Percentiles rank a stretch among this genome's conserved stretches.
Conservation (phyloP, 2,797 vertebrate genomes). For the Streptopelia turtur region DNA sequence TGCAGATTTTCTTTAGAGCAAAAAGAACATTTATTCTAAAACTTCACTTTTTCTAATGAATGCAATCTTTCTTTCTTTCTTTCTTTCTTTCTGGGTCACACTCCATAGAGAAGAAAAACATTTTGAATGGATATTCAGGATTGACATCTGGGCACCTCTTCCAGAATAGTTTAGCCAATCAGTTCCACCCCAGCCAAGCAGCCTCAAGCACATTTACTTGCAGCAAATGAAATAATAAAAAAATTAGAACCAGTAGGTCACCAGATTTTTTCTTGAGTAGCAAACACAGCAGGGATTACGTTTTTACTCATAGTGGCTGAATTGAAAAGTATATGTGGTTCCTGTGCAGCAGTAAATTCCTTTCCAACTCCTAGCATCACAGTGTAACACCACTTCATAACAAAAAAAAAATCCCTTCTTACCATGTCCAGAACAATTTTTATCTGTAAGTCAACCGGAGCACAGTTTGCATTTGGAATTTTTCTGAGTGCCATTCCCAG, state of each 20-base stretch:
- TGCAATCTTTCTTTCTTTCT: background rate
- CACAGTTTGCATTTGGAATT: background rate
- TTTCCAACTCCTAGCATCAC: background rate
- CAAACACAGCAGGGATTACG: background rate
- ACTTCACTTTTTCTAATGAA: background rate
- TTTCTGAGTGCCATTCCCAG: background rate
- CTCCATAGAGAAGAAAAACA: background rate
- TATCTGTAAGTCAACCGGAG: background rate
- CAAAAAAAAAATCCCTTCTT: background rate
- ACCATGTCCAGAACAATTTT: accelerated
- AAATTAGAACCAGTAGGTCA: background rate
- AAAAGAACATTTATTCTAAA: background rate
- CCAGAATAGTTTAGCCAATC: background rate
- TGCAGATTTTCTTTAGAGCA: background rate
- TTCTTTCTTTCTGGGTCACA: background rate
- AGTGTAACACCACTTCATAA: background rate
- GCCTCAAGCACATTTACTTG: background rate
- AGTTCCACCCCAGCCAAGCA: background rate
- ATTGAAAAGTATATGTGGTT: background rate
- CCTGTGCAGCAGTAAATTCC: background rate
- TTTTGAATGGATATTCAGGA: background rate
- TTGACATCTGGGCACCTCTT: background rate
- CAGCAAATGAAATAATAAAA: background rate
- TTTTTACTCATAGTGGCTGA: background rate
- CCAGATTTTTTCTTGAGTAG: background rate